A percentile compares a stretch with the other conserved stretches of the same genome.
Evolutionary conservation across 2,113 vertebrate species (phyloP).

Genomic region (Fregetta grallaria): DNA sequence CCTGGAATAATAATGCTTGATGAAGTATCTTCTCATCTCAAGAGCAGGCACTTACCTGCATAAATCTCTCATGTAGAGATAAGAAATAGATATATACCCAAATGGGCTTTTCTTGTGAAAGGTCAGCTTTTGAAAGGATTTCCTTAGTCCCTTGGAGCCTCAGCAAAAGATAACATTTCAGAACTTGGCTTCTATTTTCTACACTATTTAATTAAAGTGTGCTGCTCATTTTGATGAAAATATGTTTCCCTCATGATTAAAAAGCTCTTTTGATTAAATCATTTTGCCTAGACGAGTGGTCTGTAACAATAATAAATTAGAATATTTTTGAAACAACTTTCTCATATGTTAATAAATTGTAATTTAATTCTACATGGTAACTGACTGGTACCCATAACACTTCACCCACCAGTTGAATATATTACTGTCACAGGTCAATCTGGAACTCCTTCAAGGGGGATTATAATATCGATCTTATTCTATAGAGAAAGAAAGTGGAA

Average conservation of each 20-base stretch:
- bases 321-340: slow-evolving; percentile 16
- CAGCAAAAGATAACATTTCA: slow-evolving; percentile 11
- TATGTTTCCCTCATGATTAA: slow-evolving; percentile 27
- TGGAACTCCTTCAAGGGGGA: neutral
- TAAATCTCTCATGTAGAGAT: slow-evolving; percentile 18
- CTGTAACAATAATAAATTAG: slow-evolving; percentile 13
- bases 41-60: slow-evolving; percentile 25
- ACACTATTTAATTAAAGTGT: slow-evolving; percentile 46
- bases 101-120: slow-evolving; percentile 27
- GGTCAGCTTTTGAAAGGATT: slow-evolving; percentile 56
- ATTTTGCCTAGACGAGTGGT: slow-evolving; percentile 15
- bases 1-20: neutral
- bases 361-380: neutral
- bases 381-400: neutral
- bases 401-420: neutral
- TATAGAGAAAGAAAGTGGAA: neutral
- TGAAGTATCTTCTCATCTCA: slow-evolving; percentile 15
- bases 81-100: slow-evolving; percentile 31
- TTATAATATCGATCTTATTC: neutral
- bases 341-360: neutral
- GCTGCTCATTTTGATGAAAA: slow-evolving; percentile 31
- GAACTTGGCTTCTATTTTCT: slow-evolving; percentile 12
- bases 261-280: slow-evolving; percentile 41
- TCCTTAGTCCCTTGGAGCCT: neutral
- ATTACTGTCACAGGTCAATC: neutral